Evolutionary conservation across 1,140 invertebrate genomes (phyloP).

Genomic region (Trichonephila clavipes): DNA sequence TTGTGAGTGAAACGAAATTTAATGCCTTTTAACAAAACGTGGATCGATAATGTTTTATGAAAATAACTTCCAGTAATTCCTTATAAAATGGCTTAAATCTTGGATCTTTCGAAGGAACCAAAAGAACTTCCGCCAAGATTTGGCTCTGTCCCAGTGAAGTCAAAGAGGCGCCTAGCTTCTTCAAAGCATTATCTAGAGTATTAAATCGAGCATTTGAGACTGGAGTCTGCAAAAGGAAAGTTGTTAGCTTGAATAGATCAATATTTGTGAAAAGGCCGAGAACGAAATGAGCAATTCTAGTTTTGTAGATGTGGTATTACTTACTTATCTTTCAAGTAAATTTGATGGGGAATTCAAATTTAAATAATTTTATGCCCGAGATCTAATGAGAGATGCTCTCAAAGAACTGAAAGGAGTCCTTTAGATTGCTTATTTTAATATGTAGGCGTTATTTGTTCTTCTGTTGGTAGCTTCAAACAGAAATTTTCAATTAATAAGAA

Average conservation of each 20-base stretch:
- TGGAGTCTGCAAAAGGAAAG: not conserved
- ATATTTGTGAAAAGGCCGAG: not conserved
- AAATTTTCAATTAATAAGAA: too few species aligned
- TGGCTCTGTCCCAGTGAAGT: constrained; percentile 17
- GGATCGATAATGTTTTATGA: too few species aligned
- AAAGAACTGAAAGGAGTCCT: too few species aligned
- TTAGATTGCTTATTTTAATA: too few species aligned
- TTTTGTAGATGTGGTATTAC: not conserved
- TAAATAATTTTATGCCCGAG: too few species aligned
- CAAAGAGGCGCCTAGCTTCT: constrained; percentile 1
- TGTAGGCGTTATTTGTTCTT: too few species aligned
- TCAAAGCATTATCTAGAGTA: not conserved
- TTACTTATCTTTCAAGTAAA: too few species aligned
- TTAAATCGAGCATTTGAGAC: constrained; percentile 4
- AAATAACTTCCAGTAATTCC: not conserved
- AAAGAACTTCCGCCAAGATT: not conserved
- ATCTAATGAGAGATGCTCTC: too few species aligned
- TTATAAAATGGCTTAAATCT: not conserved
- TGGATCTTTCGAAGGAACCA: not conserved
- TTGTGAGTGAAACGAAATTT: too few species aligned
- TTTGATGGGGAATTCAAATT: too few species aligned
- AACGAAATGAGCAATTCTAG: not conserved
- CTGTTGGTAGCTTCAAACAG: too few species aligned
- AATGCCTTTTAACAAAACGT: too few species aligned
- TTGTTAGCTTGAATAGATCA: not conserved